Base-by-base conservation (phyloP, 2,797 vertebrate genomes). In the Tadarida brasiliensis region DNA sequence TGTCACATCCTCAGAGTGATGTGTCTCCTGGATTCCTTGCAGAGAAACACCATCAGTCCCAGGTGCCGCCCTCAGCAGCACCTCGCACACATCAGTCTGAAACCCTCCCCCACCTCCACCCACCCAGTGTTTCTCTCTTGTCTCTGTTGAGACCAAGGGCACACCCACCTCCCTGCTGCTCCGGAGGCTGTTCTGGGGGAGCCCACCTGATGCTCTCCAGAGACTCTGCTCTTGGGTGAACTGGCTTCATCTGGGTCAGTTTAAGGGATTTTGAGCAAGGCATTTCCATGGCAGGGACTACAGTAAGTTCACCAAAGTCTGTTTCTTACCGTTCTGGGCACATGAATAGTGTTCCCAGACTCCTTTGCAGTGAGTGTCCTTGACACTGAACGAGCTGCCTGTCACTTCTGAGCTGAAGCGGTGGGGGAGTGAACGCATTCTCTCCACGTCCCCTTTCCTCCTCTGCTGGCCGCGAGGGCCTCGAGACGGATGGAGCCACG, bases 241-340 rank as follows among this genome's bases (percentile, higher is more conserved):
- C 30, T 84, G 30, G 26, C 54, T 80, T 83, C 26, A 54, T 54
- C 14, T 76, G 35, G 26, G 33, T 70, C 70, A 9, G 3, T 63
- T 82, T 35, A 54, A 56, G 65, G 19, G 67, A 51, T 67, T 87
- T 67, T 78, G 39, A 92, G 17, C n/a, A 73, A 87, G 28, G 39
- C 0, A 28, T 76, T 78, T 87, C 44, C 7, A 30, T 11, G 15
- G n/a, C 20, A 54, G 11, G 57, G n/a, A 39, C 19, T 7, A 17
- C 14, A 30, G 0, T 39, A 59, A 67, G 39, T 57, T 90, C 35
- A 15, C 16, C 44, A 35, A 78, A 74, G 14, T 44, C 11, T 16
- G 11, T 20, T 56, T 85, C 35, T 44, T 77, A 63, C 47, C 28
- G 24, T 76, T 28, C 35, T 59, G 51, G 28, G 61, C 7, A 67